A percentile compares a stretch with the other conserved stretches of the same genome.
Conservation (phyloP, 2,113 vertebrate genomes). For the Capreolus pygargus region DNA sequence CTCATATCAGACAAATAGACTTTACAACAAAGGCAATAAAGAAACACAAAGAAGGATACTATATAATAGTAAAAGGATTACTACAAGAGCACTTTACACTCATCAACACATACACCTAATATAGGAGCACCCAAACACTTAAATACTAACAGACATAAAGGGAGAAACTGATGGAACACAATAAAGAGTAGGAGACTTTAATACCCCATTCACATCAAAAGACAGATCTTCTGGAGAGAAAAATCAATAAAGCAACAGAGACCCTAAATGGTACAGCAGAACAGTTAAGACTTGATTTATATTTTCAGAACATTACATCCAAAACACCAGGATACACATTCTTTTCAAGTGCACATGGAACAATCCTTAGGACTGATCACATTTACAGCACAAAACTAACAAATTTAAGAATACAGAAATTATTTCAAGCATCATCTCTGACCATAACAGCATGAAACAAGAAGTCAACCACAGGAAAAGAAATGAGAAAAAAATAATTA, state of each 20-base stretch:
- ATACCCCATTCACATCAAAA: neutral
- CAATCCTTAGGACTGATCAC: neutral
- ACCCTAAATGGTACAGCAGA: neutral
- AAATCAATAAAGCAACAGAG: neutral
- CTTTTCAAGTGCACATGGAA: neutral
- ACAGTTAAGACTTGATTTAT: neutral
- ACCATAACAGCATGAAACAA: neutral
- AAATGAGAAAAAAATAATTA: neutral
- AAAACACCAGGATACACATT: neutral
- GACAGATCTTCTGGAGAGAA: neutral
- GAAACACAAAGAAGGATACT: neutral
- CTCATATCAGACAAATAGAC: neutral
- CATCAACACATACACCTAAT: neutral
- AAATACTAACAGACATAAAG: neutral
- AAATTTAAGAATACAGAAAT: neutral
- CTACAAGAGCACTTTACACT: neutral
- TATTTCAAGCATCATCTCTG: neutral
- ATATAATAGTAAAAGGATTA: neutral
- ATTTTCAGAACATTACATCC: neutral
- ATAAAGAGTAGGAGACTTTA: neutral
- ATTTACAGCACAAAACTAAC: neutral
- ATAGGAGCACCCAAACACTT: neutral
- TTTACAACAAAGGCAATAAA: neutral
- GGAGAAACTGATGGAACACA: neutral
- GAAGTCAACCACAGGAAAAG: neutral